phyloP scores from a whole-genome alignment of 1,140 invertebrate genomes.

The Ceratina calcarata region DNA sequence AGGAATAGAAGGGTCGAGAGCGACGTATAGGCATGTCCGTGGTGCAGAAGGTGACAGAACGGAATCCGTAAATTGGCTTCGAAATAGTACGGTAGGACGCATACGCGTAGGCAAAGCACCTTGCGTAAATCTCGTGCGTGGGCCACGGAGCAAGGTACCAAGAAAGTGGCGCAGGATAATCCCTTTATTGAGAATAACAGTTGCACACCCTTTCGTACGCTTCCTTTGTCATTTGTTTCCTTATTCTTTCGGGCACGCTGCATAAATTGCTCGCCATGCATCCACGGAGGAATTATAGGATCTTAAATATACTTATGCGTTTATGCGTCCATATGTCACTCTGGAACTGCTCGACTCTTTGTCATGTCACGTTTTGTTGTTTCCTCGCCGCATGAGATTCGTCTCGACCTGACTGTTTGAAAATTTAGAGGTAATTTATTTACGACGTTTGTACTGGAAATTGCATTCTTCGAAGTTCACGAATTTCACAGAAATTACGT shows the following conservation, averaged over 20 bases:
- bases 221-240: neutral
- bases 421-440: neutral
- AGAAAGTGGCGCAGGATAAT: constrained; percentile 26
- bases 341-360: neutral
- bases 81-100: constrained; percentile 66
- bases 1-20: constrained; percentile 2
- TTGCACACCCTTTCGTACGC: constrained; percentile 8
- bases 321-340: neutral
- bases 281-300: constrained; percentile 25
- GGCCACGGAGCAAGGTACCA: constrained; percentile 48
- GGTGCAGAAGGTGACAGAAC: constrained; percentile 33
- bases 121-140: constrained; percentile 54
- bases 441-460: neutral
- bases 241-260: constrained; percentile 10
- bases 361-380: constrained; percentile 1
- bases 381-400: neutral
- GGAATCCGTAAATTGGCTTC: constrained; percentile 72
- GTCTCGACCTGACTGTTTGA: too few species aligned
- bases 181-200: neutral
- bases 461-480: neutral
- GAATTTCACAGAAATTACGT: neutral
- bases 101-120: constrained; percentile 23
- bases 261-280: constrained; percentile 31
- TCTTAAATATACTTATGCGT: constrained; percentile 32
- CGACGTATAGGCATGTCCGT: neutral